phyloP scores from a whole-genome alignment of 2,113 vertebrate genomes.

The Stictonetta naevosa region DNA sequence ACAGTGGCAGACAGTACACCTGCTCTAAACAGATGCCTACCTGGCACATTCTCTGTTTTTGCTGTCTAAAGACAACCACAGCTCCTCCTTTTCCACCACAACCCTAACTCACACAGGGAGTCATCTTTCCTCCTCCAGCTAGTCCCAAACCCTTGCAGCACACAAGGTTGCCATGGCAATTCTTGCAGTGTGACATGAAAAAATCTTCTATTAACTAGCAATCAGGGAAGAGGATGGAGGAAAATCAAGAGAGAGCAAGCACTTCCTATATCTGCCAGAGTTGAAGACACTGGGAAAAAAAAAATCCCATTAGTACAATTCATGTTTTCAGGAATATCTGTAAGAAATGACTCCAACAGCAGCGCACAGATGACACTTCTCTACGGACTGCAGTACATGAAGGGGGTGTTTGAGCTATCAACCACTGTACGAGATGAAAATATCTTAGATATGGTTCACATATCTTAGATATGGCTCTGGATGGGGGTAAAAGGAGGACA shows the following conservation, averaged over 20 bases:
- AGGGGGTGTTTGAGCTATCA: background rate
- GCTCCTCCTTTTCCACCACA: background rate
- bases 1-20: background rate
- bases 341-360: background rate
- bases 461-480: background rate
- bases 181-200: conserved; percentile 38
- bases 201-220: conserved; percentile 22
- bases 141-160: background rate
- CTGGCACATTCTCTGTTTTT: background rate
- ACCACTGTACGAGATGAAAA: background rate
- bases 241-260: background rate
- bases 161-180: conserved; percentile 59
- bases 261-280: background rate
- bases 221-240: conserved; percentile 17
- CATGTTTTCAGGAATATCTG: background rate
- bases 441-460: background rate
- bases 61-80: background rate
- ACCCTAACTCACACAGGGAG: background rate
- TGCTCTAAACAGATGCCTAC: background rate
- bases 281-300: background rate
- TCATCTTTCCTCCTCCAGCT: background rate
- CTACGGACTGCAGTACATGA: background rate
- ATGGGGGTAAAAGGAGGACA: background rate
- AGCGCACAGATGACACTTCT: background rate
- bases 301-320: background rate